Evolutionary conservation across 2,797 vertebrate species (phyloP).

Genomic region (Falco cherrug): DNA sequence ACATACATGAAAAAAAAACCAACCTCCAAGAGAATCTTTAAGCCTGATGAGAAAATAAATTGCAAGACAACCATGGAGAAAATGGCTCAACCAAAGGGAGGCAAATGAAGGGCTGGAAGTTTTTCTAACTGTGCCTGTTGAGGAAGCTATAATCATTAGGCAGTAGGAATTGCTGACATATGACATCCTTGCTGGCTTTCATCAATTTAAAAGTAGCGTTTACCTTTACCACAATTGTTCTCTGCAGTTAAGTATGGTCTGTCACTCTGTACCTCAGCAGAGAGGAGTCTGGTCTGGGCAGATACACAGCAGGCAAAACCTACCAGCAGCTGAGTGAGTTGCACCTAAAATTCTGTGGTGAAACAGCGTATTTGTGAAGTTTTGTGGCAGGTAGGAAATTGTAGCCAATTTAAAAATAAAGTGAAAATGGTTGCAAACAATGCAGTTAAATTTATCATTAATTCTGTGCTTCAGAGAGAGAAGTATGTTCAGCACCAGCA

Average conservation of each 20-base stretch:
- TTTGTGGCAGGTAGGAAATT: not conserved
- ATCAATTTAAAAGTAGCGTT: slow-evolving; percentile 10
- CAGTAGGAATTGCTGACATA: not conserved
- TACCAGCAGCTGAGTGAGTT: not conserved
- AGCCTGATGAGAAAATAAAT: not conserved
- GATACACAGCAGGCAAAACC: not conserved
- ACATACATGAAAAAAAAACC: not conserved
- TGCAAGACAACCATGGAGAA: not conserved
- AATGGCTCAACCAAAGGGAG: not conserved
- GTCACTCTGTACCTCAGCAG: not conserved
- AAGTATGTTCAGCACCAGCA: not conserved
- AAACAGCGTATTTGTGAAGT: not conserved
- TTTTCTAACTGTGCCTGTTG: not conserved
- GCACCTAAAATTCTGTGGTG: not conserved
- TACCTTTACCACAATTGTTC: not conserved
- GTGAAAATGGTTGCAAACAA: not conserved
- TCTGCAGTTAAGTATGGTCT: not conserved
- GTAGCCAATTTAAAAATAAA: not conserved
- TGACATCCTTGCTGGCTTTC: slow-evolving; percentile 4
- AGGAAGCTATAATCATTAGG: slow-evolving; percentile 33
- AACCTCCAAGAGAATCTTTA: not conserved
- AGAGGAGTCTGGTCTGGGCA: not conserved
- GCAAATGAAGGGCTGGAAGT: not conserved
- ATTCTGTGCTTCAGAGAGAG: not conserved
- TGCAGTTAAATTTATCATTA: not conserved